Percentiles rank a stretch among this genome's conserved stretches.
Evolutionary conservation across 2,888 invertebrate genomes (phyloP).

Genomic region (Eupithecia abbreviata): DNA sequence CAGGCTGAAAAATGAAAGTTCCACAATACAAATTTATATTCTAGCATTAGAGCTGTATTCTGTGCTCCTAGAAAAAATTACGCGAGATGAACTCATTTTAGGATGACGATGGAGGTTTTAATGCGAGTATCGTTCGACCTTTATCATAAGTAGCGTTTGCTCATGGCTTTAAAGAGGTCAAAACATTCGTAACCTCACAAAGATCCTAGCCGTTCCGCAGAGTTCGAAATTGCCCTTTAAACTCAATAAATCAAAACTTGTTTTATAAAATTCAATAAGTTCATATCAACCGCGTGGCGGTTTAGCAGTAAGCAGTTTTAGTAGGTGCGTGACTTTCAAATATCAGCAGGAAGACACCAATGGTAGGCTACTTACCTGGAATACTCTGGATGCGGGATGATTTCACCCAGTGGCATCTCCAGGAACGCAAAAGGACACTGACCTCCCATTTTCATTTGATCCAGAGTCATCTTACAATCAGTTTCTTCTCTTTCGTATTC

Average conservation of each 20-base stretch:
- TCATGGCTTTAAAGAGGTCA: not conserved
- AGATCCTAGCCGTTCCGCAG: too few relatives aligned
- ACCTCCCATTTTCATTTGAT: slow-evolving; percentile 60
- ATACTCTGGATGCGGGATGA: slow-evolving; percentile 73
- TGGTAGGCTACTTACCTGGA: slow-evolving; percentile 56
- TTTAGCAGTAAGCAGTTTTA: not conserved
- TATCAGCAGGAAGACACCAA: not conserved
- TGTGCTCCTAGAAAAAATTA: too few relatives aligned
- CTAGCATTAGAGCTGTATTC: too few relatives aligned
- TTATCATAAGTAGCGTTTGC: not conserved
- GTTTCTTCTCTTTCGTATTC: slow-evolving; percentile 74
- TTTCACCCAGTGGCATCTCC: slow-evolving; percentile 65
- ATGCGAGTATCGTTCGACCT: too few relatives aligned
- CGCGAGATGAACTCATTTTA: not conserved
- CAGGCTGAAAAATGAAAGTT: not conserved
- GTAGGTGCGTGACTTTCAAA: not conserved
- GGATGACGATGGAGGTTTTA: not conserved
- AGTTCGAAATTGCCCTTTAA: too few relatives aligned
- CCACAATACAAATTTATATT: not conserved
- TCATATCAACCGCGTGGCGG: not conserved
- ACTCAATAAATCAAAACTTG: too few relatives aligned
- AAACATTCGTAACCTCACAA: too few relatives aligned
- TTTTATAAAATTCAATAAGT: too few relatives aligned
- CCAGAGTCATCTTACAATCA: slow-evolving; percentile 62
- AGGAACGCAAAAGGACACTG: slow-evolving; percentile 68